These are phyloP conservation scores for Pogonocichla stellata DNA, from an alignment of 2,113 vertebrate genomes.

Conservation along the genomic window DNA sequence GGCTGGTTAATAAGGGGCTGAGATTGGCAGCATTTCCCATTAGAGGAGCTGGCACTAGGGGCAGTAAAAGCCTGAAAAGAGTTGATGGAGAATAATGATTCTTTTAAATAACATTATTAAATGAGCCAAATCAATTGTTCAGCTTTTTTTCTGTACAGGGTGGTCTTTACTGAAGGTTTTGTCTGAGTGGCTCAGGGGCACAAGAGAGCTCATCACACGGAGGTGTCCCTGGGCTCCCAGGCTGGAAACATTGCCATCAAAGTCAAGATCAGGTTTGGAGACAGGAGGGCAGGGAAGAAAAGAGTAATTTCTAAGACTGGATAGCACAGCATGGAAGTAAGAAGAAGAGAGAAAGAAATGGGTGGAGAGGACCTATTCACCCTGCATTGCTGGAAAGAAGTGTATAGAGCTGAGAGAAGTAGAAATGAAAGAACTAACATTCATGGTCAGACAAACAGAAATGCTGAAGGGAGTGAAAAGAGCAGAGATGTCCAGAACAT, in stretches of 20 bases:
- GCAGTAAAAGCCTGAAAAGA: neutral
- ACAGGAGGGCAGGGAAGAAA: neutral
- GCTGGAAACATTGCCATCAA: accelerated
- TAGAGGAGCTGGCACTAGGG: neutral
- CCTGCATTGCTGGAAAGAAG: neutral
- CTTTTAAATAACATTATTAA: neutral
- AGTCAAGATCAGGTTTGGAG: neutral
- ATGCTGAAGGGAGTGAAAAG: neutral
- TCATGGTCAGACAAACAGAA: neutral
- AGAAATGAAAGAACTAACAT: neutral
- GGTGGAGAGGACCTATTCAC: neutral
- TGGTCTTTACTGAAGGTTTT: neutral
- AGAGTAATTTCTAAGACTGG: neutral
- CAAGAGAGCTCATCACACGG: accelerated
- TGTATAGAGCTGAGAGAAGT: neutral
- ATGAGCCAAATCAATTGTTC: neutral
- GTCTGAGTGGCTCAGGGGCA: neutral
- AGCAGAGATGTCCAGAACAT: neutral
- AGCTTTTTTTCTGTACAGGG: neutral
- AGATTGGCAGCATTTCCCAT: neutral
- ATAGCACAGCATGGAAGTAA: neutral
- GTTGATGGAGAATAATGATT: neutral
- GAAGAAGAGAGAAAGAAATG: neutral
- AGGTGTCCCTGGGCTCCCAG: accelerated
- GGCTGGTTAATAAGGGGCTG: neutral